Evolutionary conservation across 2,797 vertebrate species (phyloP).

Genomic region (Triplophysa bombifrons): DNA sequence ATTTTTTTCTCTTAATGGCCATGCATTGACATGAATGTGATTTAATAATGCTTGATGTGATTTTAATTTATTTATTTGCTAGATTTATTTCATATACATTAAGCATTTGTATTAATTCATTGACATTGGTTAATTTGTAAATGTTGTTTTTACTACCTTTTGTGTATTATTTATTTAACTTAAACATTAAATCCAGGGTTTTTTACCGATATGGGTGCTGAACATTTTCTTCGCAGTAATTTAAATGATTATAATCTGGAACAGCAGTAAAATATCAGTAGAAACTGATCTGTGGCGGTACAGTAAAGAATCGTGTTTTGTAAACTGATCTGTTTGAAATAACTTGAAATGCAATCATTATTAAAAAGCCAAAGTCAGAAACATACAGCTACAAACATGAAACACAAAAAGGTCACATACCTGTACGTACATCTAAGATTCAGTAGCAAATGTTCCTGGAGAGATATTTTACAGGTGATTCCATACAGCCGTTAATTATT

Average conservation of each 20-base stretch:
- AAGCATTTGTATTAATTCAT: background rate
- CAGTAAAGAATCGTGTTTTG: background rate
- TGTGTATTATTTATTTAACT: conserved; percentile 3
- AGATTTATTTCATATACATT: conserved; percentile 4
- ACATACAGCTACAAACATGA: background rate
- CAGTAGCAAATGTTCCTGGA: background rate
- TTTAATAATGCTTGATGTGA: background rate
- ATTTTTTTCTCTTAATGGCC: conserved; percentile 1
- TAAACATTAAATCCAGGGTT: background rate
- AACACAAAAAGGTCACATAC: background rate
- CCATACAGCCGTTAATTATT: background rate
- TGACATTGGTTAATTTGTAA: background rate
- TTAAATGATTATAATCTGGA: conserved; percentile 2
- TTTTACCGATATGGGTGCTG: conserved; percentile 34
- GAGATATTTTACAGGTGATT: conserved; percentile 5
- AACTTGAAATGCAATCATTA: conserved; percentile 12
- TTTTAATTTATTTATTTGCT: conserved; percentile 3
- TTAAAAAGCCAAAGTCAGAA: conserved; percentile 19
- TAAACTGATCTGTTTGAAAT: background rate
- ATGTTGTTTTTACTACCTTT: background rate
- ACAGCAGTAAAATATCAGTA: conserved; percentile 9
- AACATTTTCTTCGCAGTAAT: background rate
- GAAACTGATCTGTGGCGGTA: background rate
- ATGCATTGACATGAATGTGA: conserved; percentile 45
- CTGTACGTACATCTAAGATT: background rate